Conservation (phyloP, 64 coral and sea anemone genomes). For the Montipora efflorescens region DNA sequence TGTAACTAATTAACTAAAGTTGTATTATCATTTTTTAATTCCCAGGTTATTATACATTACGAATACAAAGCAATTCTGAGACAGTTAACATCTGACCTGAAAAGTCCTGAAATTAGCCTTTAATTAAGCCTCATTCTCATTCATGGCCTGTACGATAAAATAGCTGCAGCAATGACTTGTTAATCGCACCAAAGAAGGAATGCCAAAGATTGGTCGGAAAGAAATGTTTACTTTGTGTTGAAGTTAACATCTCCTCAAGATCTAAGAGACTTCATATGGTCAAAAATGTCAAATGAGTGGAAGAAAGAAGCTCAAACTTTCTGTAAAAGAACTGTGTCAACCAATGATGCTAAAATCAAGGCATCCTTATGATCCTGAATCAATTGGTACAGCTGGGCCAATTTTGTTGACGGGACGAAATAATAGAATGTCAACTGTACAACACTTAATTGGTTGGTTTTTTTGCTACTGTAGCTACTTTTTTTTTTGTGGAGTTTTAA, state of each 20-base stretch:
- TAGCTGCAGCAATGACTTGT: background rate
- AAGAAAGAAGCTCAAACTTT: conserved; percentile 2
- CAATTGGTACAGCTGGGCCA: conserved; percentile 5
- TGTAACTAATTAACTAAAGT: too few species aligned
- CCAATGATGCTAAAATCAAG: background rate
- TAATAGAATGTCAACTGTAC: conserved; percentile 17
- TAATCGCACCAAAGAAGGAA: background rate
- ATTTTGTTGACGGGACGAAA: conserved; percentile 14
- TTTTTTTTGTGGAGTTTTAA: too few species aligned
- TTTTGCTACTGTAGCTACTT: background rate
- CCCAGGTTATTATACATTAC: background rate
- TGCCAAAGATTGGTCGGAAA: background rate
- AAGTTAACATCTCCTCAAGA: background rate
- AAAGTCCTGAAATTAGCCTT: too few species aligned
- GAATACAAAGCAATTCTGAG: background rate
- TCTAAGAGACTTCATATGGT: conserved; percentile 16
- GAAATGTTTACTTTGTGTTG: background rate
- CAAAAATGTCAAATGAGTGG: conserved; percentile 1
- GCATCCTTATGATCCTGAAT: background rate
- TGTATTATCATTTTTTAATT: background rate
- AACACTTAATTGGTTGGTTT: conserved; percentile 25
- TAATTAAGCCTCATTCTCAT: too few species aligned
- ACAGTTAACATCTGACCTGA: too few species aligned
- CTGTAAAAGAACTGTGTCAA: background rate
- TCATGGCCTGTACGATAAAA: background rate